A percentile compares a stretch with the other conserved stretches of the same genome.
Conservation (phyloP, 2,888 invertebrate species). For the Stenodema calcarata region DNA sequence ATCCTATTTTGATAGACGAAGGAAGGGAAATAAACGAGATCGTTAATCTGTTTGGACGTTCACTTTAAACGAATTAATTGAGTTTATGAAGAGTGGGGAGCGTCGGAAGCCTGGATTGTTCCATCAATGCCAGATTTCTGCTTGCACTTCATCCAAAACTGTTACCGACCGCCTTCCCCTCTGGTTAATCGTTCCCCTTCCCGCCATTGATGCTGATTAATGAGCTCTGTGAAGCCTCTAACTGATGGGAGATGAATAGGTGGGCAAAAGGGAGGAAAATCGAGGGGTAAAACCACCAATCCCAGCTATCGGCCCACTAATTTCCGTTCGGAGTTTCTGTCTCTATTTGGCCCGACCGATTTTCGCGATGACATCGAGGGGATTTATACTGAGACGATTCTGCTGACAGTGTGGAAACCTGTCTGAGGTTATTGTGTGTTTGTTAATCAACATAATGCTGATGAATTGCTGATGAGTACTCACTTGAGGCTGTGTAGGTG, state of each 20-base stretch:
- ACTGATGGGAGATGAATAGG: neutral
- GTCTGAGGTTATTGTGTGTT: neutral
- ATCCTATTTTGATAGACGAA: neutral
- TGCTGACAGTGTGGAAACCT: neutral
- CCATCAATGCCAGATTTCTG: neutral
- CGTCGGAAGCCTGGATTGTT: neutral
- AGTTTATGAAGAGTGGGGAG: neutral
- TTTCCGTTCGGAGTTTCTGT: neutral
- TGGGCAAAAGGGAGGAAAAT: neutral
- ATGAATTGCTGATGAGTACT: no score
- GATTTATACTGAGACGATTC: neutral
- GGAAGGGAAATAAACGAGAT: neutral
- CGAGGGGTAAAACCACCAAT: neutral
- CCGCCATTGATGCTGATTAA: slow-evolving; percentile 2
- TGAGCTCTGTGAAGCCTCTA: neutral
- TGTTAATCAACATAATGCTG: no score
- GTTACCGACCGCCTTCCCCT: neutral
- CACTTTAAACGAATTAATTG: slow-evolving; percentile 1
- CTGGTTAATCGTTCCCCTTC: neutral
- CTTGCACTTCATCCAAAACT: neutral
- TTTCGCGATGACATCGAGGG: neutral
- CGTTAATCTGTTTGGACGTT: neutral
- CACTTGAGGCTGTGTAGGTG: no score
- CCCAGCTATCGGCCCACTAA: neutral
- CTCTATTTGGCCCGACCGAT: neutral